A percentile compares a stretch with the other conserved stretches of the same genome.
phyloP scores from a whole-genome alignment of 2,888 invertebrate genomes.

The Stictocephala bisonia region DNA sequence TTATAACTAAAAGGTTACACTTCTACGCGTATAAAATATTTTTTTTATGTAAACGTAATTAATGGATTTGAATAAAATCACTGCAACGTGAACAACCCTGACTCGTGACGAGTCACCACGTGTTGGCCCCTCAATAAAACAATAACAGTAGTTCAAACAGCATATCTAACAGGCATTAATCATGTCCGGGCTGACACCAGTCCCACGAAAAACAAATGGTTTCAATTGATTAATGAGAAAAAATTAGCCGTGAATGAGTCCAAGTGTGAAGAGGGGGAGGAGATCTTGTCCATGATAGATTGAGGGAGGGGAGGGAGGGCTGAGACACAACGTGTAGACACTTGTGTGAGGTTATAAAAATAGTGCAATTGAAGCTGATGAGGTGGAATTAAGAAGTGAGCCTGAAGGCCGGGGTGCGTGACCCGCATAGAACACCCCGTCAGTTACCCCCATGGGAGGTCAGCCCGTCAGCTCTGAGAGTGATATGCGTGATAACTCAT shows the following conservation, averaged over 20 bases:
- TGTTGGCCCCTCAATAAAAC: too few relatives aligned
- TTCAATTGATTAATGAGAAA: constrained; percentile 42
- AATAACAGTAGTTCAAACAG: constrained; percentile 1
- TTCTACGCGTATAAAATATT: too few relatives aligned
- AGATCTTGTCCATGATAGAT: not conserved
- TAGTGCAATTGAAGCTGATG: constrained; percentile 29
- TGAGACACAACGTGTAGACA: too few relatives aligned
- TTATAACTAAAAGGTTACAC: too few relatives aligned
- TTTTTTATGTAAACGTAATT: too few relatives aligned
- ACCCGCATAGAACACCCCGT: not conserved
- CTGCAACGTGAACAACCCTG: too few relatives aligned
- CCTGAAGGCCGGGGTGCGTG: not conserved
- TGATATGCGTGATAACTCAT: too few relatives aligned
- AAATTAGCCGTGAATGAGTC: constrained; percentile 34
- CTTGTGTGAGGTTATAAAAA: constrained; percentile 19
- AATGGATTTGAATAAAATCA: too few relatives aligned
- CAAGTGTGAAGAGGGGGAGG: constrained; percentile 23
- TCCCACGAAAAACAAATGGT: constrained; percentile 40
- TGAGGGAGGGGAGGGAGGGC: not conserved
- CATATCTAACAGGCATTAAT: constrained; percentile 17
- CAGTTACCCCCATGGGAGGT: not conserved
- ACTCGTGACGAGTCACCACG: too few relatives aligned
- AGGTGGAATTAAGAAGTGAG: constrained; percentile 16
- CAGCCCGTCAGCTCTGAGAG: not conserved
- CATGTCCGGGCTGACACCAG: not conserved